Percentiles rank a stretch among this genome's conserved stretches.
Conservation (phyloP, 2,113 vertebrate genomes). For the Crotalus helleri region DNA sequence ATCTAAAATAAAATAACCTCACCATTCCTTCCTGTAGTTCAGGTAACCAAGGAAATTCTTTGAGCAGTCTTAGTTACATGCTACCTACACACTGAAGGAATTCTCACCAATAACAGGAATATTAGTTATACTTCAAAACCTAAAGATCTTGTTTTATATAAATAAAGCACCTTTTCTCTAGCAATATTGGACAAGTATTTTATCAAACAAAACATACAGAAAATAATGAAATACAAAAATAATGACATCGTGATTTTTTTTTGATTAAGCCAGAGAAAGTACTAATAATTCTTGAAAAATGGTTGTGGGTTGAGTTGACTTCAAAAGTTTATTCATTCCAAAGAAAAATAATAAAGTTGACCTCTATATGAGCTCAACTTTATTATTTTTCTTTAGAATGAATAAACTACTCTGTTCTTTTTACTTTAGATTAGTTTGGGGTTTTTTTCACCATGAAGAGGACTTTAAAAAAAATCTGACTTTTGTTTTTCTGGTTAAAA, state of each 20-base stretch:
- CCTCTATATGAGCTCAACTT: neutral
- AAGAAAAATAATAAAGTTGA: neutral
- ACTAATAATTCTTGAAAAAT: neutral
- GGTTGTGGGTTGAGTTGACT: neutral
- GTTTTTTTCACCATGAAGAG: accelerated
- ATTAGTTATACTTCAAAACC: neutral
- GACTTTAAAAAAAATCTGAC: conserved; percentile 44
- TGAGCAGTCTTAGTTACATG: neutral
- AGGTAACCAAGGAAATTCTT: neutral
- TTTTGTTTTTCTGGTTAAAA: conserved; percentile 41
- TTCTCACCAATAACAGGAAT: neutral
- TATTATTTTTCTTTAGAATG: too few relatives aligned
- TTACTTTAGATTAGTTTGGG: neutral
- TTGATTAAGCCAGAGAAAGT: neutral
- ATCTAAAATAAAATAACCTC: neutral
- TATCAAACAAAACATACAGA: neutral
- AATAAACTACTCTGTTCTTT: neutral
- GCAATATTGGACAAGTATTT: neutral
- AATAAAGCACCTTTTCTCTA: neutral
- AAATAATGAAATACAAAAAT: neutral
- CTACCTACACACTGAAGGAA: too few relatives aligned
- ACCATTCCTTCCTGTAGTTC: neutral
- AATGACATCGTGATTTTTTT: neutral
- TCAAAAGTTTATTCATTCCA: accelerated
- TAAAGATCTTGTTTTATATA: neutral